Evolutionary conservation across 2,888 invertebrate genomes (phyloP).

Genomic region (Mimumesa dahlbomi): DNA sequence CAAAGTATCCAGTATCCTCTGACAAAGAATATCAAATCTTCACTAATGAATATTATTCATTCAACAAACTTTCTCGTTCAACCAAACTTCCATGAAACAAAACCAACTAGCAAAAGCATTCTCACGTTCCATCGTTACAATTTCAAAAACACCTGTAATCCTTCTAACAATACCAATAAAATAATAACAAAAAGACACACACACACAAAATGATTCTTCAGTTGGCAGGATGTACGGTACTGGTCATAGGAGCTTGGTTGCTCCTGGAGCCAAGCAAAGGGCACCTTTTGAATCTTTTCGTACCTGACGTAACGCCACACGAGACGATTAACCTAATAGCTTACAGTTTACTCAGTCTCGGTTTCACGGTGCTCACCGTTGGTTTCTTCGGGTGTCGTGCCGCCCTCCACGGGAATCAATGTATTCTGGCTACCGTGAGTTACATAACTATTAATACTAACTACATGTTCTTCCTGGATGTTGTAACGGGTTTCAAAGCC

Average conservation of each 20-base stretch:
- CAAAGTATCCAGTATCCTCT: no score
- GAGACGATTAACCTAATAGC: constrained; percentile 81
- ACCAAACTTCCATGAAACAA: no score
- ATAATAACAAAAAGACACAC: neutral
- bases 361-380: constrained; percentile 81
- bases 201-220: constrained; percentile 65
- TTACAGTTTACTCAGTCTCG: constrained; percentile 81
- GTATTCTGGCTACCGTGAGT: constrained; percentile 69
- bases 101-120: no score
- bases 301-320: constrained; percentile 78
- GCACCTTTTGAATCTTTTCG: constrained; percentile 81
- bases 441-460: constrained; percentile 1
- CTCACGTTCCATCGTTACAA: no score
- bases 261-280: constrained; percentile 81
- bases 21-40: no score
- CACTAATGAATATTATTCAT: no score
- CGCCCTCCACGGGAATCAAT: constrained; percentile 81
- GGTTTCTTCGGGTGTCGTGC: constrained; percentile 84
- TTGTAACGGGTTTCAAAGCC: neutral
- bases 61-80: no score
- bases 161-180: no score
- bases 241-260: constrained; percentile 82
- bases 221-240: constrained; percentile 82
- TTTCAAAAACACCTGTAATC: no score
- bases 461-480: neutral